Evolutionary conservation across 92 coral and sea anemone genomes (phyloP), one percentile per base, ranked within the genome.

Genomic region (Parazoanthus swiftii): DNA sequence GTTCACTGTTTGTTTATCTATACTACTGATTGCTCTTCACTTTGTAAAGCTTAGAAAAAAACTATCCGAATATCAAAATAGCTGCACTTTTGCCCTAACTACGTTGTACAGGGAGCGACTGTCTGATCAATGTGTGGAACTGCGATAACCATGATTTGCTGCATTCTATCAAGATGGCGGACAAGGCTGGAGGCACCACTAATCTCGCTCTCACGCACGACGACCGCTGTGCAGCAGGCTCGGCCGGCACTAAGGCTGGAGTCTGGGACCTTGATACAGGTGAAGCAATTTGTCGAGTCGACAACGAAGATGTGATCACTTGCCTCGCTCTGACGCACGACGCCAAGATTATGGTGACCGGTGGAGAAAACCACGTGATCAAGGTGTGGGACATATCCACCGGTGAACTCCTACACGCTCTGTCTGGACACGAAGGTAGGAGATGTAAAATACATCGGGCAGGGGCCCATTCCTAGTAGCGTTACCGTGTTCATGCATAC

Each of bases 211-310:
- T 95, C 74, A 72, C 92, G 18, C 86, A 86, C 65, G 95, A 95
- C 89, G 94, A 93, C 76, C 86, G 91, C 75, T 84, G 37, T 75
- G 93, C 81, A 65, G 93, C 92, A 72, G 93, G 93, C 68, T 87
- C 98, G 10, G 92, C 95, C 59, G 91, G 86, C 42, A 36, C 91
- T 37, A 86, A 87, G 50, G 71, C 89, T 21, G 98, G 93, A 72
- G 92, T 91, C 87, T 95, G 98, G 98, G 92, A 93, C 89, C 88
- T 95, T 80, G 98, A 95, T 78, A 91, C 98, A 50, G 98, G 98
- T 63, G 95, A 93, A 86, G 88, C 81, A 18, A 48, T 93, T 38
- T 90, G 86, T 48, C 89, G 77, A 81, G 81, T 95, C 89, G 81
- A 91, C 67, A 91, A 90, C 38, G 92, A 73, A 6, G 90, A 79